Evolutionary conservation across 37 sponge, comb jelly and placozoan species (phyloP).

Genomic region (Halisarca cf. caerulea): DNA sequence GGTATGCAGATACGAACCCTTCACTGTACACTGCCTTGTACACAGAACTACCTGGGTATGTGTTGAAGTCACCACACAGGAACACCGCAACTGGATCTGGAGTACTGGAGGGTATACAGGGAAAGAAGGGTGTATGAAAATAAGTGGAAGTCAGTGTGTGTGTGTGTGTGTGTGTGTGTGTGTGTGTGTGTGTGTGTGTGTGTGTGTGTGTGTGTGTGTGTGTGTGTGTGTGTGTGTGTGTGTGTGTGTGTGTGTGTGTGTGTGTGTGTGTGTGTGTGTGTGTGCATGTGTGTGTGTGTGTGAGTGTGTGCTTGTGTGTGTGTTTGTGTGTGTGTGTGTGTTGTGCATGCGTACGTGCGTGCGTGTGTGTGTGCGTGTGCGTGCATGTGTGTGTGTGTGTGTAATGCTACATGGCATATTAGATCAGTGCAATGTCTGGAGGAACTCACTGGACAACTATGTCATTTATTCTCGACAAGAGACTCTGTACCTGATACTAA

Average conservation of each 20-base stretch:
- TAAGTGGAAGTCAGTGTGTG: too few relatives aligned
- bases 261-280: too few relatives aligned
- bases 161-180: too few relatives aligned
- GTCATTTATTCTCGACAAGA: neutral
- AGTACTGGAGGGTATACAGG: neutral
- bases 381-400: slow-evolving; percentile 20
- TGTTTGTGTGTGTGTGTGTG: too few relatives aligned
- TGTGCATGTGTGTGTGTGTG: too few relatives aligned
- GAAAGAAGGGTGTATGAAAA: too few relatives aligned
- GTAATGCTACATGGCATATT: neutral
- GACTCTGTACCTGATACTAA: neutral
- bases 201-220: too few relatives aligned
- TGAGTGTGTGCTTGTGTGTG: too few relatives aligned
- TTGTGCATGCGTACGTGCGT: too few relatives aligned
- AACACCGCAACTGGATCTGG: neutral
- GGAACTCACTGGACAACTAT: neutral
- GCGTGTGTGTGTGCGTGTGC: slow-evolving; percentile 4
- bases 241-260: too few relatives aligned
- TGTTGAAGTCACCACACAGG: slow-evolving; percentile 23
- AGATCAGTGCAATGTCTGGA: neutral
- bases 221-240: too few relatives aligned
- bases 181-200: too few relatives aligned
- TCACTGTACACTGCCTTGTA: neutral
- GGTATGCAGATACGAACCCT: slow-evolving; percentile 16
- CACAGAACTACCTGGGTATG: neutral